Evolutionary conservation across 2,113 vertebrate genomes (phyloP).

Genomic region (Podarcis raffonei): DNA sequence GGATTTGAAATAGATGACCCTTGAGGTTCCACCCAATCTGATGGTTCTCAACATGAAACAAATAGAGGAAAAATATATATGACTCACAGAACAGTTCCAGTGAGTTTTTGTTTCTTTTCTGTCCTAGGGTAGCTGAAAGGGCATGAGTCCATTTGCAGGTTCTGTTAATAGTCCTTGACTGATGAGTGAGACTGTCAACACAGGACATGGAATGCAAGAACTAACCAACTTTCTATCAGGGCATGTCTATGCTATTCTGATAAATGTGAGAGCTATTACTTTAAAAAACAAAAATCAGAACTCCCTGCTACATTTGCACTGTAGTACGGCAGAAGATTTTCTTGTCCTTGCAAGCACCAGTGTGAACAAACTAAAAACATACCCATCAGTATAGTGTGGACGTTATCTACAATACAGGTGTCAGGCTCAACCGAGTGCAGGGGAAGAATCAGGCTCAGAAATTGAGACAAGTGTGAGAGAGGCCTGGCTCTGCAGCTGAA

Average conservation of each 20-base stretch:
- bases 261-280: not conserved
- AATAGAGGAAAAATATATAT: not conserved
- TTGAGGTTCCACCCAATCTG: not conserved
- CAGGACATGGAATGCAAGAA: not conserved
- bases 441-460: too few relatives aligned
- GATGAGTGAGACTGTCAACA: not conserved
- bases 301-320: not conserved
- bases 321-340: not conserved
- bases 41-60: slow-evolving; percentile 6
- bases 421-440: too few relatives aligned
- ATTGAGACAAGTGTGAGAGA: too few relatives aligned
- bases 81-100: slow-evolving; percentile 1
- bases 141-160: not conserved
- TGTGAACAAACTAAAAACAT: not conserved
- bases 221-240: not conserved
- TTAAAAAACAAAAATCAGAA: not conserved
- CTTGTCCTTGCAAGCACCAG: not conserved
- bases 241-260: not conserved
- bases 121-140: not conserved
- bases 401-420: too few relatives aligned
- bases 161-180: slow-evolving; percentile 4
- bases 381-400: too few relatives aligned
- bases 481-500: too few relatives aligned
- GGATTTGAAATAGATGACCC: slow-evolving; percentile 22
- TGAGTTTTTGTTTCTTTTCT: not conserved